These are phyloP conservation scores for Microplitis manilae DNA, from an alignment of 2,888 invertebrate genomes.

Conservation along the genomic window DNA sequence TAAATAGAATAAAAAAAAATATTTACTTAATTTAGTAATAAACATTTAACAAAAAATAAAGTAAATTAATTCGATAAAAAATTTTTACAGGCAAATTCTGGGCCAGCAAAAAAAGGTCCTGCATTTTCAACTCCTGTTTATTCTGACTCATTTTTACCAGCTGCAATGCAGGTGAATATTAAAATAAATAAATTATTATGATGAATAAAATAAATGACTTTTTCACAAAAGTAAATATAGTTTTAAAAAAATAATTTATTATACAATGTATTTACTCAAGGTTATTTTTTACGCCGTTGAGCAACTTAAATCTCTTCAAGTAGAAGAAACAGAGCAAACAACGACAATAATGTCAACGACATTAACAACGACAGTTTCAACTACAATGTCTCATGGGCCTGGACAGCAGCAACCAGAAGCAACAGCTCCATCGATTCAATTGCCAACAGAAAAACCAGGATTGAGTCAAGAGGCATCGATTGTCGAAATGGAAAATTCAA, in stretches of 20 bases:
- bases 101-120: conserved; percentile 59
- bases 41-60: not conserved
- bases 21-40: not conserved
- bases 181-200: not conserved
- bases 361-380: conserved; percentile 40
- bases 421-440: conserved; percentile 13
- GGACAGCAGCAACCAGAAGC: conserved; percentile 54
- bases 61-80: not conserved
- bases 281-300: conserved; percentile 66
- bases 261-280: conserved; percentile 45
- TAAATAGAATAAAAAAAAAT: not conserved
- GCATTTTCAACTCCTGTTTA: conserved; percentile 71
- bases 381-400: conserved; percentile 56
- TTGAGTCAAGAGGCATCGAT: conserved; percentile 25
- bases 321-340: conserved; percentile 52
- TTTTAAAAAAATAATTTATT: conserved; percentile 4
- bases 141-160: conserved; percentile 78
- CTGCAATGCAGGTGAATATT: conserved; percentile 76
- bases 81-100: conserved; percentile 52
- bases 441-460: conserved; percentile 27
- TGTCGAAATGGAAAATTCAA: conserved; percentile 14
- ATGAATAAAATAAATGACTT: not conserved
- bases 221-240: not conserved
- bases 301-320: conserved; percentile 58
- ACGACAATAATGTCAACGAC: conserved; percentile 28